Base-by-base conservation (phyloP, 2,113 vertebrate species). In the Colinus virginianus region DNA sequence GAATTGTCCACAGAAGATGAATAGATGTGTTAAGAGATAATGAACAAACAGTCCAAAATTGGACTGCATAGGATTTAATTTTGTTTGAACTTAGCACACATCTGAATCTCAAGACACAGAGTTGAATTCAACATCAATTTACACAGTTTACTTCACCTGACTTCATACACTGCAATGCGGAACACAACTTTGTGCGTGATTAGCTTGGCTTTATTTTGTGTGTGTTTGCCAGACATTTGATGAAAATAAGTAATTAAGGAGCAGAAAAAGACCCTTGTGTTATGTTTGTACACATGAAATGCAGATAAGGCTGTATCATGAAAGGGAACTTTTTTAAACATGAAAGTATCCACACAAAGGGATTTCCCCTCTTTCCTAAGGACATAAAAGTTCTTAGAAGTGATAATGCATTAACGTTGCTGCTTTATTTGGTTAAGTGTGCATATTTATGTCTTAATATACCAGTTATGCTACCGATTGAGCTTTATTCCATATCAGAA, bases 21-120 rank as follows among this genome's bases (percentile, higher is more conserved):
- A 94, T 86, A 67, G 87, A 87, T 71, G 58, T n/a, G 83, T 77
- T 93, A 95, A 92, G 87, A 91, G 92, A 70, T 83, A 90, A 94
- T 53, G 95, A 94, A 92, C 49, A 91, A 95, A 84, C 79, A 90
- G 55, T 79, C 82, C 56, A 83, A 67, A 95, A 85, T 93, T 71
- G 84, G 88, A 78, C 62, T 87, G 45, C 2, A 8, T 17, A 82
- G 46, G 32, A 70, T 48, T 87, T 85, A 30, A 81, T 77, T 67
- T 56, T 84, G 56, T 70, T 94, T 81, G 48, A 67, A 84, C 67
- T 88, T 83, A 88, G 58, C 55, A 69, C 26, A 72, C 11, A 45
- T 91, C 46, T 75, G 61, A 71, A 71, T 86, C 70, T 78, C 72
- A 88, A 87, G 87, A 85, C 69, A 67, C 30, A 32, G 72, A 77